Evolutionary conservation across 2,888 invertebrate genomes (phyloP).

Genomic region (Tyria jacobaeae): DNA sequence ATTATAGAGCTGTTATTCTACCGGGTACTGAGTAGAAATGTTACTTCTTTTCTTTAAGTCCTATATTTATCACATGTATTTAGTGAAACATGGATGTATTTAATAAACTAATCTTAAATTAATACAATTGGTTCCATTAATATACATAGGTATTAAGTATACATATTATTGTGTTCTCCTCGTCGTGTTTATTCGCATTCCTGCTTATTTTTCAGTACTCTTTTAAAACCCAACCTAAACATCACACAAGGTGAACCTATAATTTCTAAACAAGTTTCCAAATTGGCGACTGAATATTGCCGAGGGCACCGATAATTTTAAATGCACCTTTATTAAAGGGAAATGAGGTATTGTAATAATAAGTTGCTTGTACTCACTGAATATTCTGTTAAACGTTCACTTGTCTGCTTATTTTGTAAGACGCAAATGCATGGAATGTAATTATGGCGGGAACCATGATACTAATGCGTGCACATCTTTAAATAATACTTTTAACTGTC

Average conservation of each 20-base stretch:
- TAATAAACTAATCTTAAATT: too few relatives aligned
- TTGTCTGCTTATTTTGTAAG: slow-evolving; percentile 14
- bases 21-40: too few relatives aligned
- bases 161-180: too few relatives aligned
- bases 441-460: neutral
- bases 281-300: slow-evolving; percentile 82
- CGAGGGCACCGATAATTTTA: slow-evolving; percentile 74
- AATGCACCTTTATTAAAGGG: slow-evolving; percentile 78
- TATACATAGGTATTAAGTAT: too few relatives aligned
- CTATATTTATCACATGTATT: too few relatives aligned
- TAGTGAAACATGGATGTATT: too few relatives aligned
- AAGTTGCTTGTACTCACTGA: slow-evolving; percentile 58
- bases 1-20: too few relatives aligned
- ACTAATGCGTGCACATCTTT: neutral
- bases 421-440: neutral
- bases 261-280: slow-evolving; percentile 86
- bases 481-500: too few relatives aligned
- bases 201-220: slow-evolving; percentile 41
- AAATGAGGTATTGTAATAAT: slow-evolving; percentile 83
- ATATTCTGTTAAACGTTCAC: slow-evolving; percentile 40
- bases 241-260: slow-evolving; percentile 77
- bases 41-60: too few relatives aligned
- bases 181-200: slow-evolving; percentile 34
- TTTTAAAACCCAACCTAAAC: slow-evolving; percentile 63
- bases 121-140: too few relatives aligned